Base-by-base conservation (phyloP, 1,140 invertebrate genomes). In the Euglossa dilemma region DNA sequence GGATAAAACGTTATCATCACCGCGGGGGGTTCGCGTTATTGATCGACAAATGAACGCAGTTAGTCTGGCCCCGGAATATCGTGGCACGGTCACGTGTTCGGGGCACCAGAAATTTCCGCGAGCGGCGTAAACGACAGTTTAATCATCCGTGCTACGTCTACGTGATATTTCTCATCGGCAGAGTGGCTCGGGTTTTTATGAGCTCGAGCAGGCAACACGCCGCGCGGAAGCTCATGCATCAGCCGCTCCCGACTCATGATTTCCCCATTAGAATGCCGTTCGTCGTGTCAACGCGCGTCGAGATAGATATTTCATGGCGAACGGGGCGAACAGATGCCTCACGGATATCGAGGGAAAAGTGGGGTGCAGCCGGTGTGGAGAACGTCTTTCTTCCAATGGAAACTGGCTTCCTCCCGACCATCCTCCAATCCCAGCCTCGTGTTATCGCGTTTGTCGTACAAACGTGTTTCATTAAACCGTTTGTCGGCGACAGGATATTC, bases 301-400 rank as follows among this genome's bases (percentile, higher is more conserved):
- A 66, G 83, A 87, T 85, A 87, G 89, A 90, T 90, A 88, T 90
- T 91, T 91, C 85, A 90, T 84, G 87, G 83, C 80, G 75, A 81
- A 81, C 61, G 20, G 75, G 16, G 61, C 83, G 67, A 76, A 78
- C 85, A 85, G 79, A 85, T 72, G 85, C 86, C 57, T 78, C 50
- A 80, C 78, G 79, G 79, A 69, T 78, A 72, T 66, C 54, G n/a
- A 47, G 54, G 67, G 50, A 25, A 57, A n/a, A 52, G 16, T 4
- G 50, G 50, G 50, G 50, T 16, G 71, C 45, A 25, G 23, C 7
- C 70, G 54, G 16, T 64, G 47, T 50, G 72, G 52, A 76, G 47
- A 59, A 83, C 61, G 25, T 70, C 69, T 73, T 45, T 59, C 43
- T 82, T 56, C 11, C 12, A 20, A 66, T 12, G 45, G 54, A 45